These are phyloP conservation scores for Parapristionchus giblindavisi DNA, from an alignment of 2,888 invertebrate species.

Conservation along the genomic window DNA sequence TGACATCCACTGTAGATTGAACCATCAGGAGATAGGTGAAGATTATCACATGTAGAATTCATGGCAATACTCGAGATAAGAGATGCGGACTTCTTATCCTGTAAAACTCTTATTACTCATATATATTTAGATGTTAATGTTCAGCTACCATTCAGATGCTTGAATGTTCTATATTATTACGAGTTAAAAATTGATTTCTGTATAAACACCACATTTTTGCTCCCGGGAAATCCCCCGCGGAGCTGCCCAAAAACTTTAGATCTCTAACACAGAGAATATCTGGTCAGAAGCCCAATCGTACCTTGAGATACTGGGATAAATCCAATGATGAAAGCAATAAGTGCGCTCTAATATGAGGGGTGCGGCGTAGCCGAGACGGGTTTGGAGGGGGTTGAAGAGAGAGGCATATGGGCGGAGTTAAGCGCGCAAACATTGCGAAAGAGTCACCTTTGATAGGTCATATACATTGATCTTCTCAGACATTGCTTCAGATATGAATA, in stretches of 20 bases:
- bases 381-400: neutral
- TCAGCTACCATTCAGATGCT: too few species aligned
- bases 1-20: slow-evolving; percentile 28
- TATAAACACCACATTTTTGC: too few species aligned
- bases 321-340: neutral
- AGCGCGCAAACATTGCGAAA: too few species aligned
- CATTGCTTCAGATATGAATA: slow-evolving; percentile 49
- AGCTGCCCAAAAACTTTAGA: slow-evolving; percentile 9
- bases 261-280: slow-evolving; percentile 18
- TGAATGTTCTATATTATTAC: too few species aligned
- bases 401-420: neutral
- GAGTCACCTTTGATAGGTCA: slow-evolving; percentile 40
- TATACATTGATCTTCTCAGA: slow-evolving; percentile 45
- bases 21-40: neutral
- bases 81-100: slow-evolving; percentile 4
- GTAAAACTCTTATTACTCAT: neutral
- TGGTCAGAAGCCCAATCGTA: slow-evolving; percentile 17
- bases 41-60: slow-evolving; percentile 19
- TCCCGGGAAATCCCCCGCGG: slow-evolving; percentile 5
- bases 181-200: too few species aligned
- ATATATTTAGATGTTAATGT: too few species aligned
- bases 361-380: neutral
- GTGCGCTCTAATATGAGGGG: neutral
- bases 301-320: slow-evolving; percentile 6
- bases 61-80: slow-evolving; percentile 5